Base-by-base conservation (phyloP, 2,888 invertebrate species). In the Tetragonisca angustula region DNA sequence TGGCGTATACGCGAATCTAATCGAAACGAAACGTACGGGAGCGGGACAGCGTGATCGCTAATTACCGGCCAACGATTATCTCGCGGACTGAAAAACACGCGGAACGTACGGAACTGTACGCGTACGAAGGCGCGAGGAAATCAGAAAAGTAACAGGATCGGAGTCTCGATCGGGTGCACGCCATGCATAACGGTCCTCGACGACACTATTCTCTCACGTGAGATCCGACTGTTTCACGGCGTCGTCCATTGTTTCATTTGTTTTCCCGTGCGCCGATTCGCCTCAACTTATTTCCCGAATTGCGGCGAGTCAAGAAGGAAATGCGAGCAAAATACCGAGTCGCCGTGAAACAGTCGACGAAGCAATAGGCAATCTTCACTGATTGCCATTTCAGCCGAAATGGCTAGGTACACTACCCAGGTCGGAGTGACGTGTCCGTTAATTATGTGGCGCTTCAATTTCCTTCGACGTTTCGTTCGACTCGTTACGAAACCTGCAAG, bases 21-120 rank as follows among this genome's bases (percentile, higher is more conserved):
- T 78, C 68, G 75, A 70, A 65, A 62, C 77, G 69, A 75, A 73
- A 69, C 50, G 50, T 62, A 68, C 62, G 61, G 76, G 24, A 36
- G 73, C 72, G 54, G 76, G 84, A 67, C 86, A 74, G 54, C 85
- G 85, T 82, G 87, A 89, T 85, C 86, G 85, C 80, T 90, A 91
- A 91, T 91, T 91, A 91, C 88, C 87, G 84, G 78, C 78, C 84
- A 84, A 86, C 86, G 79, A 91, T 91, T 79, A 79, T 85, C 87
- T 81, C 65, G 70, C 59, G 70, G 49, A 68, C 19, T 50, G 70
- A 83, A 79, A 84, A 67, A 54, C 64, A 75, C 73, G 69, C 67
- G 87, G 52, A 43, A 65, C 77, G 27, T 27, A 27, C 27, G 27
- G 84, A 73, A 69, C 64, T 21, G 78, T 73, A 72, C 36, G 59